phyloP scores from a whole-genome alignment of 2,797 vertebrate species.

The Buphagus erythrorhynchus region DNA sequence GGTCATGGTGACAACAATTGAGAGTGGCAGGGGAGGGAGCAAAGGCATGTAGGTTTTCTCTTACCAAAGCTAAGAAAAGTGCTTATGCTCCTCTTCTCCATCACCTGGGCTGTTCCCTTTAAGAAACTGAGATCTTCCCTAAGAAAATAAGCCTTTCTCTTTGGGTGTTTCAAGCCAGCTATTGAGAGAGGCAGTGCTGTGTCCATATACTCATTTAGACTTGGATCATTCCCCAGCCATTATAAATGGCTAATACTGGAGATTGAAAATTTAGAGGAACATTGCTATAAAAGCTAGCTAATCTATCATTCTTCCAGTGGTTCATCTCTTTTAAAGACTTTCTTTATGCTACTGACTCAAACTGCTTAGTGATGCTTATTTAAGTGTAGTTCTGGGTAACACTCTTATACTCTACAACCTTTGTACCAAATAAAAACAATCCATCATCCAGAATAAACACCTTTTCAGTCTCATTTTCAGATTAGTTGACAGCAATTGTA shows the following conservation, averaged over 20 bases:
- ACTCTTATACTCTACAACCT: background rate
- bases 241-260: constrained; percentile 21
- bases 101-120: background rate
- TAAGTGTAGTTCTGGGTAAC: background rate
- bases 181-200: background rate
- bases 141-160: background rate
- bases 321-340: background rate
- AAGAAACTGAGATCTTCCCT: background rate
- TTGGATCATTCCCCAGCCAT: background rate
- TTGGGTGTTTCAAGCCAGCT: background rate
- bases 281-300: background rate
- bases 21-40: background rate
- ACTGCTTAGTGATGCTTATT: background rate
- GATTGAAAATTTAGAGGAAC: constrained; percentile 36
- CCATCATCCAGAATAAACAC: background rate
- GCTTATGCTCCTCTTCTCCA: background rate
- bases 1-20: background rate
- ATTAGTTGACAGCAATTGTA: background rate
- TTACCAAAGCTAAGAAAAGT: background rate
- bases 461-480: background rate
- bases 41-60: background rate
- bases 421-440: background rate
- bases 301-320: background rate
- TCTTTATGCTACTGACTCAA: background rate
- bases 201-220: background rate